Evolutionary conservation across 2,797 vertebrate species (phyloP).

Genomic region (Spinus pinus): DNA sequence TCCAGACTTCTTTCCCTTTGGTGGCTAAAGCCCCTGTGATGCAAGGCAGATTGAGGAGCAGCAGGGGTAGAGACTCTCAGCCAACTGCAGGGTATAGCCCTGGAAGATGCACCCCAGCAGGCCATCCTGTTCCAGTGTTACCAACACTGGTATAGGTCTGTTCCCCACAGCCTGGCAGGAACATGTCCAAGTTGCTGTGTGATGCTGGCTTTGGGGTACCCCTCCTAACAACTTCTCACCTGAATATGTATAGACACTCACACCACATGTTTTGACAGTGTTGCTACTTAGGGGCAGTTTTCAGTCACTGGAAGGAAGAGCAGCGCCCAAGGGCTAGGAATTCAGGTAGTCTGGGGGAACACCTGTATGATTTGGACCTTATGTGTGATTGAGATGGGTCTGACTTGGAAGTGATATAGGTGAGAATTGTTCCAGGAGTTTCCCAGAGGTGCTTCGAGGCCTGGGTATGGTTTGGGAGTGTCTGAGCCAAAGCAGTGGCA

Average conservation of each 20-base stretch:
- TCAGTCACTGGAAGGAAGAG: background rate
- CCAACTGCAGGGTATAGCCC: background rate
- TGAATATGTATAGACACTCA: fast-evolving
- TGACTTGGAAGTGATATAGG: background rate
- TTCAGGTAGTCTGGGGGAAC: background rate
- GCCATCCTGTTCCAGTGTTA: background rate
- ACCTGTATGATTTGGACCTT: background rate
- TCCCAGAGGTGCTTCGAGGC: background rate
- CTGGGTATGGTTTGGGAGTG: background rate
- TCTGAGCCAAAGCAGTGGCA: background rate
- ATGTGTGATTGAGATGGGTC: background rate
- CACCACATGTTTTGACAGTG: background rate
- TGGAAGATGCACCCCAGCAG: background rate
- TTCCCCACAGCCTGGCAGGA: background rate
- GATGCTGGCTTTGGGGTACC: background rate
- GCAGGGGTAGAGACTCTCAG: background rate
- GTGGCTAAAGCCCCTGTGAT: background rate
- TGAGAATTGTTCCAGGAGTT: background rate
- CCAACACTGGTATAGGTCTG: background rate
- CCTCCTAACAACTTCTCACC: background rate
- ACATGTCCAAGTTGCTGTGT: fast-evolving
- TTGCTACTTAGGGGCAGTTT: background rate
- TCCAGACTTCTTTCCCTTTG: background rate
- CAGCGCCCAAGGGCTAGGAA: background rate
- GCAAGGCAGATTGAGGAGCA: background rate